phyloP scores from a whole-genome alignment of 1,140 invertebrate genomes.

The Propsilocerus akamusi region DNA sequence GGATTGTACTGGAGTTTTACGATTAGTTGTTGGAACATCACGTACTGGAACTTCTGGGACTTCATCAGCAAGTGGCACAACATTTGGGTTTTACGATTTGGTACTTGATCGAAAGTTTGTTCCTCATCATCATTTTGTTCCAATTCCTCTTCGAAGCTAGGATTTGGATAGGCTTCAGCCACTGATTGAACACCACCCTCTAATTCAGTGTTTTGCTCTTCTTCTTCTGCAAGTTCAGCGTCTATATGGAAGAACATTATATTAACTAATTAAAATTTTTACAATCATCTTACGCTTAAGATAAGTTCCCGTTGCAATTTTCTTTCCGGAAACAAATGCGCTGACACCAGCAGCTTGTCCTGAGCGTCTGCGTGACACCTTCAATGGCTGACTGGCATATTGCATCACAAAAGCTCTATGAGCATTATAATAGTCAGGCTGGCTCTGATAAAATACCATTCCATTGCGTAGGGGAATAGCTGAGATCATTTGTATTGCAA shows the following conservation, averaged over 20 bases:
- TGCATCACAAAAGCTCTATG: conserved; percentile 23
- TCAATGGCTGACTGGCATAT: conserved; percentile 19
- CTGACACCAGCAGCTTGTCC: conserved; percentile 15
- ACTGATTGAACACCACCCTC: conserved; percentile 8
- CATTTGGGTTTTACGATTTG: conserved; percentile 13
- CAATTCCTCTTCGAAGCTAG: not conserved
- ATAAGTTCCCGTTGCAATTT: conserved; percentile 21
- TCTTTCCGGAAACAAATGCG: conserved; percentile 19
- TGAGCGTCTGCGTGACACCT: conserved; percentile 14
- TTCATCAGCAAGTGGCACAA: conserved; percentile 5
- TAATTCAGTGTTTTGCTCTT: not conserved
- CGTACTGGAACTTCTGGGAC: not conserved
- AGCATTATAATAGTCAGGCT: conserved; percentile 16
- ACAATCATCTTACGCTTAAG: conserved; percentile 16
- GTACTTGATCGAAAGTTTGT: conserved; percentile 16
- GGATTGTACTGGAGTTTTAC: conserved; percentile 20
- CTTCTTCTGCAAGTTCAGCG: not conserved
- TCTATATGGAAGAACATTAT: not conserved
- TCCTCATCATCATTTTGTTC: conserved; percentile 11
- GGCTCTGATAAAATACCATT: conserved; percentile 20
- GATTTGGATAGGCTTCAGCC: conserved; percentile 20
- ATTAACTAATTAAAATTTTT: not conserved
- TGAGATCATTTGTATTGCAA: not conserved
- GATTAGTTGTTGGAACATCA: conserved; percentile 12
- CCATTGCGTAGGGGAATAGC: conserved; percentile 7